Conservation (phyloP, 2,888 invertebrate genomes). For the Boloria selene region DNA sequence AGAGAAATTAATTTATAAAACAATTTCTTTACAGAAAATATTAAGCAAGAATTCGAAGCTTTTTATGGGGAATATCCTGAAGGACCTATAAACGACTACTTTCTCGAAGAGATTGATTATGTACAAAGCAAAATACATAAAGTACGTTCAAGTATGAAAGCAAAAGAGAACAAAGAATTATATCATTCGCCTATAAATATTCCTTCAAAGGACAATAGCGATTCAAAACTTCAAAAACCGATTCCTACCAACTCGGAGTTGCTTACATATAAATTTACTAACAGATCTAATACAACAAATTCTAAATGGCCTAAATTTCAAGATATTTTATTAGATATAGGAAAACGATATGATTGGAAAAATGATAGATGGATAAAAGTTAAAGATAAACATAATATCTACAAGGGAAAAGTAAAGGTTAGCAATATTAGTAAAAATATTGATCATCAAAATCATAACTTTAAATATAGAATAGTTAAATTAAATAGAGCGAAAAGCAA, state of each 20-base stretch:
- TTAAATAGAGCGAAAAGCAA: conserved; percentile 71
- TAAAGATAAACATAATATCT: conserved; percentile 52
- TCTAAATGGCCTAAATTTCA: conserved; percentile 70
- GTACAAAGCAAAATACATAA: conserved; percentile 35
- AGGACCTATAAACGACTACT: conserved; percentile 52
- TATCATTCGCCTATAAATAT: conserved; percentile 5
- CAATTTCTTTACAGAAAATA: conserved; percentile 61
- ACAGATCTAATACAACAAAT: conserved; percentile 11
- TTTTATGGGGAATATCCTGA: conserved; percentile 68
- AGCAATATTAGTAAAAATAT: conserved; percentile 47
- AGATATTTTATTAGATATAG: conserved; percentile 67
- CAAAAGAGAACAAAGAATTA: conserved; percentile 39
- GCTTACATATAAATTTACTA: not conserved
- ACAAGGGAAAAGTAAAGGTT: conserved; percentile 34
- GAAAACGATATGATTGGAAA: conserved; percentile 75
- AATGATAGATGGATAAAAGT: conserved; percentile 78
- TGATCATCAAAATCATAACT: conserved; percentile 67
- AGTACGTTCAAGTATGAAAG: conserved; percentile 45
- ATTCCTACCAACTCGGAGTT: conserved; percentile 3
- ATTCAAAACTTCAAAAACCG: conserved; percentile 6
- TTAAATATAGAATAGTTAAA: conserved; percentile 72
- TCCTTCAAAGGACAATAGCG: conserved; percentile 8
- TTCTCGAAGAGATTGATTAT: conserved; percentile 48
- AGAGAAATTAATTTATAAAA: too few relatives aligned
- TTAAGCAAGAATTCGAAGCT: conserved; percentile 65